Conservation (phyloP, 1,140 invertebrate species). For the Tribolium castaneum region DNA sequence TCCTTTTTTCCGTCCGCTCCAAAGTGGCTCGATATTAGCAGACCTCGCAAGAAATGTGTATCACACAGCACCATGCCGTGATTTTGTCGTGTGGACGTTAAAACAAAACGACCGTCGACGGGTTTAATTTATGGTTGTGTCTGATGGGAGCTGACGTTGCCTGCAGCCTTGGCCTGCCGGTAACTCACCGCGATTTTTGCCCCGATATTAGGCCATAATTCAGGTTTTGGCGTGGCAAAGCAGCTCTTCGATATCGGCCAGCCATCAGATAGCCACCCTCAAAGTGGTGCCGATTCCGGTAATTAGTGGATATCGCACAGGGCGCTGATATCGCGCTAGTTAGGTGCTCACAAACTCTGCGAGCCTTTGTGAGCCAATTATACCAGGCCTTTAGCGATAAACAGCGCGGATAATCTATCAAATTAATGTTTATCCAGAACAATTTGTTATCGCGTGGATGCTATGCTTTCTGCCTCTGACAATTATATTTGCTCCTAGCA, state of each 20-base stretch:
- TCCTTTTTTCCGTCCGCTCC: not conserved
- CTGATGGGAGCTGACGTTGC: not conserved
- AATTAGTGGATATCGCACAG: constrained; percentile 50
- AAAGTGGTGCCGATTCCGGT: constrained; percentile 51
- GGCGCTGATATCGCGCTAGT: constrained; percentile 27
- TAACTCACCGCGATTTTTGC: not conserved
- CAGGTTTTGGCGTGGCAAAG: not conserved
- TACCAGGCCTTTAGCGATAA: constrained; percentile 59
- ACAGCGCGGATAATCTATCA: constrained; percentile 62
- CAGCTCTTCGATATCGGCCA: constrained; percentile 37
- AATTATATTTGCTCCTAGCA: constrained; percentile 25
- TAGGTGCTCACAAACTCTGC: constrained; percentile 41
- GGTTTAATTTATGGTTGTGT: not conserved
- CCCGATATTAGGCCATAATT: not conserved
- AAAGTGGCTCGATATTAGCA: too few species aligned
- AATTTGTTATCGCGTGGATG: constrained; percentile 52
- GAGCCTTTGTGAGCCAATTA: constrained; percentile 57
- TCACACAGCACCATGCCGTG: not conserved
- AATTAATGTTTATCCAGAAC: constrained; percentile 61
- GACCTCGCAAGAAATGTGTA: too few species aligned
- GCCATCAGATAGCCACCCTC: constrained; percentile 42
- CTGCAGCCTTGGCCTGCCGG: not conserved
- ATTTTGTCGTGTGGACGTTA: not conserved
- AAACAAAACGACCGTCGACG: not conserved
- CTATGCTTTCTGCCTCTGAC: constrained; percentile 26